Evolutionary conservation across 1,140 invertebrate species (phyloP).

Genomic region (Drosophila pandora): DNA sequence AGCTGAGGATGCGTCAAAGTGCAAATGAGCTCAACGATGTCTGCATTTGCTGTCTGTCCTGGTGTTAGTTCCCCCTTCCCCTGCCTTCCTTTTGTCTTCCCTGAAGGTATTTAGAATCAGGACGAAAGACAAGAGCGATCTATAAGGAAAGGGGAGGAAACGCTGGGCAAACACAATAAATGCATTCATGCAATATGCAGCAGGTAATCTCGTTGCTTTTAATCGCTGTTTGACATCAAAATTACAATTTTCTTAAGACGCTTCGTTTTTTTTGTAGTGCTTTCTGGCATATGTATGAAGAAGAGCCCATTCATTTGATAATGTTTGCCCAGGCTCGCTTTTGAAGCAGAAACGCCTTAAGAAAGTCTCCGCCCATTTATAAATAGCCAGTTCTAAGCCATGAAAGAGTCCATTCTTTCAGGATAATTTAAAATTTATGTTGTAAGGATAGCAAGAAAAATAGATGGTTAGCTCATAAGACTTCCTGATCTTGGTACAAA

Average conservation of each 20-base stretch:
- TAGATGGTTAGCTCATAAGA: not conserved
- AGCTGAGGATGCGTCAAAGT: constrained; percentile 67
- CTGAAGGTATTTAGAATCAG: constrained; percentile 4
- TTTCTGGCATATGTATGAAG: constrained; percentile 25
- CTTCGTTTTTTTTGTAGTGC: constrained; percentile 10
- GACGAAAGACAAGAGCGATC: constrained; percentile 13
- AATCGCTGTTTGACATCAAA: constrained; percentile 83
- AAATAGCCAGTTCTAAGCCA: constrained; percentile 31
- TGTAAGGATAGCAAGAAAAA: constrained; percentile 5
- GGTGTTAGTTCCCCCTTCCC: not conserved
- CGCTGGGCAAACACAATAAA: constrained; percentile 66
- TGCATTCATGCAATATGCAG: constrained; percentile 80
- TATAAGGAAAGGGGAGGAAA: not conserved
- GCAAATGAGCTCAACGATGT: constrained; percentile 73
- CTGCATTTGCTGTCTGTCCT: constrained; percentile 28
- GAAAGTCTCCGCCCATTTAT: constrained; percentile 34
- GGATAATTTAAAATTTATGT: constrained; percentile 61
- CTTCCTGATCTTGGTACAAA: constrained; percentile 9
- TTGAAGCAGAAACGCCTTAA: constrained; percentile 46
- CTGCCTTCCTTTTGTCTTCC: not conserved
- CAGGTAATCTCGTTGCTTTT: constrained; percentile 83
- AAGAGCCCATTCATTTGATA: constrained; percentile 33
- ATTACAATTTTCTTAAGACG: constrained; percentile 80
- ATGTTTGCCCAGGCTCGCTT: constrained; percentile 52
- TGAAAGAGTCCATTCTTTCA: constrained; percentile 46